phyloP scores from a whole-genome alignment of 2,888 invertebrate species.

The Mimachlamys varia region DNA sequence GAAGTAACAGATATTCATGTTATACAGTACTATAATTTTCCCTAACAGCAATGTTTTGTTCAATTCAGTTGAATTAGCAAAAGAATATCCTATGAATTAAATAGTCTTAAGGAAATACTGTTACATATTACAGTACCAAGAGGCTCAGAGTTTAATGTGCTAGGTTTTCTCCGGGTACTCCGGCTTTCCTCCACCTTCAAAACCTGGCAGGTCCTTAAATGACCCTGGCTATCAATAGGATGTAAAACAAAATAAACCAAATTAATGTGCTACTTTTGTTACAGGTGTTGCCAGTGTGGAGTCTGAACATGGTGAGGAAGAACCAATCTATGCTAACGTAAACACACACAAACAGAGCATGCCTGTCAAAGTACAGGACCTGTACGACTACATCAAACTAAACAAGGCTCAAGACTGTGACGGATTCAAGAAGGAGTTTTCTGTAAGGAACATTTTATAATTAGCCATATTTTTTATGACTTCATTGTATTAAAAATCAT shows the following conservation, averaged over 20 bases:
- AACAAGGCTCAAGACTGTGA: constrained; percentile 70
- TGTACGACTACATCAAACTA: constrained; percentile 69
- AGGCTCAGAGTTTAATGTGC: not conserved
- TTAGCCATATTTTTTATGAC: too few relatives aligned
- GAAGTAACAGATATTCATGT: too few relatives aligned
- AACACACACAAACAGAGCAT: constrained; percentile 69
- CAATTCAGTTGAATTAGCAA: too few relatives aligned
- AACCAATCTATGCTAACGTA: constrained; percentile 76
- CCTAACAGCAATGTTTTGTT: too few relatives aligned
- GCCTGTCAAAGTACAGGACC: constrained; percentile 68
- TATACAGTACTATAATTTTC: too few relatives aligned
- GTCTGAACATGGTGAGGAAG: constrained; percentile 55
- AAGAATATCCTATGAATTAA: too few relatives aligned
- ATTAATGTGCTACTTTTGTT: not conserved
- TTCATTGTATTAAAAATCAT: too few relatives aligned
- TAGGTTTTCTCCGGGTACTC: not conserved
- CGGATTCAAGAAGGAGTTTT: constrained; percentile 73
- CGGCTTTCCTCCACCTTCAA: too few relatives aligned
- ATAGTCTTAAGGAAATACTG: too few relatives aligned
- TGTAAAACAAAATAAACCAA: too few relatives aligned
- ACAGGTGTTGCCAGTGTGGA: constrained; percentile 37
- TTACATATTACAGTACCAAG: not conserved
- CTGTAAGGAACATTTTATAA: constrained; percentile 60
- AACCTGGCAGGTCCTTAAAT: too few relatives aligned
- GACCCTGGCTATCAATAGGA: too few relatives aligned